Evolutionary conservation across 2,113 vertebrate genomes (phyloP).

Genomic region (Rafetus swinhoei): DNA sequence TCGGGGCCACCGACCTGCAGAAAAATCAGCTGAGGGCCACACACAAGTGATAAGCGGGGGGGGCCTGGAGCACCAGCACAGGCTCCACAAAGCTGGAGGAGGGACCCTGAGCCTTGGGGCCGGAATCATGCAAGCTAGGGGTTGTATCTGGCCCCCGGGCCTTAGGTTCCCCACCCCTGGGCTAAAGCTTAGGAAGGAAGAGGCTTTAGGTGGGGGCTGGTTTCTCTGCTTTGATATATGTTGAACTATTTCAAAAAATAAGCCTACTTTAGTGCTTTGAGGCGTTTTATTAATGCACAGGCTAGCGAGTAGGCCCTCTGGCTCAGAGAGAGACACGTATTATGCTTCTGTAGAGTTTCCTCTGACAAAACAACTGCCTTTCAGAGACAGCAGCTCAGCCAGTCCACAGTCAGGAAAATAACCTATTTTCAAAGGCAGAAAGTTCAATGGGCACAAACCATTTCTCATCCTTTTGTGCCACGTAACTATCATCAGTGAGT

Average conservation of each 20-base stretch:
- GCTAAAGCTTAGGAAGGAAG: not conserved
- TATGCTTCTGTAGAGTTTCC: not conserved
- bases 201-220: not conserved
- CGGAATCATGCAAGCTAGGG: no score
- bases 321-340: accelerated
- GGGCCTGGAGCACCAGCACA: no score
- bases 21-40: no score
- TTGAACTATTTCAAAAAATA: not conserved
- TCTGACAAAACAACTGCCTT: not conserved
- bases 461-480: conserved; percentile 31
- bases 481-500: not conserved
- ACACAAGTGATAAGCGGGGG: no score
- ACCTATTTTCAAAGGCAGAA: not conserved
- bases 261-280: not conserved
- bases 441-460: not conserved
- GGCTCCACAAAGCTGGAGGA: no score
- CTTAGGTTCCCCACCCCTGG: no score
- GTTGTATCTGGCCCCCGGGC: no score
- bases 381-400: not conserved
- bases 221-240: not conserved
- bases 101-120: no score
- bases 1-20: no score
- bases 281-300: not conserved
- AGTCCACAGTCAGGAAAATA: not conserved
- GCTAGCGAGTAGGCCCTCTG: not conserved